Base-by-base conservation (phyloP, 2,113 vertebrate species). In the Camelus dromedarius region DNA sequence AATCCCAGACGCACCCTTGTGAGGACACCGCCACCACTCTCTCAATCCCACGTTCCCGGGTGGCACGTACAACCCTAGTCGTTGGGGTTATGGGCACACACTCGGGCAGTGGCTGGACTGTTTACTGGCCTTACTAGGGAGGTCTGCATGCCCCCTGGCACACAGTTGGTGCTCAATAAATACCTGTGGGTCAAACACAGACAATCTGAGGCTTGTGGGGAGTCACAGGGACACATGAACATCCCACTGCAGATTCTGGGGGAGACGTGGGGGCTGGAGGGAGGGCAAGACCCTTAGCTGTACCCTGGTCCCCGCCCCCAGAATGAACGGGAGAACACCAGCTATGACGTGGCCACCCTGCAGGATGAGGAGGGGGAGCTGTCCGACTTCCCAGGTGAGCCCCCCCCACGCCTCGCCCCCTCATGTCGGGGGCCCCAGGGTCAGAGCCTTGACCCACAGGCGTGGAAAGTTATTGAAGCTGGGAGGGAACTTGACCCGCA, bases 311-410 rank as follows among this genome's bases (percentile, higher is more conserved):
- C 35, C 58, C 50, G 19, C 11, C 24, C 73, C 16, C 87, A 99
- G 99, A 98, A 98, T 0, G 98, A 99, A 97, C 98, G 98, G 95
- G 99, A 99, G 69, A 98, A 98, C 76, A 99, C 99, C 0, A 99
- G 98, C 94, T 99, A 98, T 0, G 98, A 98, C 0, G 98, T 98
- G 0, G 98, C 98, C 89, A 98, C 98, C 0, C 98, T 99, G 96
- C 98, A 98, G 91, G 99, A 99, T 0, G 98, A 99, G 77, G 99
- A 99, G 84, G 99, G 99, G 28, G 99, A 99, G 46, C 98, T 99
- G 2, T 87, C 99, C 0, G 99, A 99, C 89, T 99, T 99, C 84
- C 98, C 99, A 98, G 99, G 99, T 99, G 82, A 94, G 86, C 32
- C 13, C 35, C 28, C 2, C 0, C 1, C 12, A 19, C 16, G 38